These are phyloP conservation scores for Loris lydekkerianus DNA, from an alignment of 2,797 vertebrate species.

Conservation along the genomic window DNA sequence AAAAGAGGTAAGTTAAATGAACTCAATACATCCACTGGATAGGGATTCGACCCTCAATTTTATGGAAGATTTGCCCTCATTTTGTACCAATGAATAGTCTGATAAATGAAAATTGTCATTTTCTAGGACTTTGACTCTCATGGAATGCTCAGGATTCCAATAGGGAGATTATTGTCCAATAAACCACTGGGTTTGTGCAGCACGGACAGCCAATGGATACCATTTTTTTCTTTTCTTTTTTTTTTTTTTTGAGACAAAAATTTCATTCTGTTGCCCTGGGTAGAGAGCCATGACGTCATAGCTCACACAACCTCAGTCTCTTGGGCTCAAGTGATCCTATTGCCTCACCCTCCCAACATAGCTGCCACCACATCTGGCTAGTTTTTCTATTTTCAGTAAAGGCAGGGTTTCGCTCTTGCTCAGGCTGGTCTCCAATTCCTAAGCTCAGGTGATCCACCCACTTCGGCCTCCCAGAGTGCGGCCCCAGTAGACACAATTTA, in stretches of 20 bases:
- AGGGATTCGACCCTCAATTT: conserved; percentile 19
- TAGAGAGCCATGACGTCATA: too few relatives aligned
- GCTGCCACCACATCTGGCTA: too few relatives aligned
- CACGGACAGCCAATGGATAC: background rate
- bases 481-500: background rate
- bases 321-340: too few relatives aligned
- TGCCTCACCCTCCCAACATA: too few relatives aligned
- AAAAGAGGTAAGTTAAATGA: conserved; percentile 28
- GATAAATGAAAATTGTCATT: conserved; percentile 39
- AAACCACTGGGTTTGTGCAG: background rate
- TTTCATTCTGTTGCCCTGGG: too few relatives aligned
- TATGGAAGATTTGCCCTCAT: conserved; percentile 19
- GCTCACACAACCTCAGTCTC: too few relatives aligned
- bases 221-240: background rate
- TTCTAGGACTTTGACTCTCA: conserved; percentile 26
- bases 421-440: too few relatives aligned
- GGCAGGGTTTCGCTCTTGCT: too few relatives aligned
- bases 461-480: too few relatives aligned
- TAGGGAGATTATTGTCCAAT: background rate
- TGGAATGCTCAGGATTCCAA: background rate
- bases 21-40: background rate
- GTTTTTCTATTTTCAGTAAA: too few relatives aligned
- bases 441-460: too few relatives aligned
- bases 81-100: conserved; percentile 29
- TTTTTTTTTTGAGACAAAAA: too few relatives aligned